Evolutionary conservation across 2,888 invertebrate genomes (phyloP).

Genomic region (Dendrolimus pini): DNA sequence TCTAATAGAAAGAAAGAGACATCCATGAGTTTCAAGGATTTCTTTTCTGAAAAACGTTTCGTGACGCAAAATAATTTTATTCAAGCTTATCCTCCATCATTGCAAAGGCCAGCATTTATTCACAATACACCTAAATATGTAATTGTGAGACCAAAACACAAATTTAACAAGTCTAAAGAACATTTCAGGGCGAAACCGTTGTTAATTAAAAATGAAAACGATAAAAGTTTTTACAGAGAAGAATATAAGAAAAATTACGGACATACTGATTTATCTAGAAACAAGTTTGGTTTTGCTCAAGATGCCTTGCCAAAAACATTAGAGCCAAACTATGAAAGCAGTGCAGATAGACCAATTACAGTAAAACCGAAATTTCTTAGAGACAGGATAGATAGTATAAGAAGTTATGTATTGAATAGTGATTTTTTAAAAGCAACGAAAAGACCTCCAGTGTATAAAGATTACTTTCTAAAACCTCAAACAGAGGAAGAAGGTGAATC

Average conservation of each 20-base stretch:
- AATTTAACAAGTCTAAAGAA: conserved; percentile 9
- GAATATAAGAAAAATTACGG: conserved; percentile 18
- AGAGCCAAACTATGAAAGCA: conserved; percentile 5
- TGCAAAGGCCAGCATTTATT: not conserved
- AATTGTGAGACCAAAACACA: conserved; percentile 31
- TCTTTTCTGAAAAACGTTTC: conserved; percentile 26
- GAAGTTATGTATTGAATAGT: conserved; percentile 26
- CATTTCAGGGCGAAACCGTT: conserved; percentile 23
- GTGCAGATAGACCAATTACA: conserved; percentile 21
- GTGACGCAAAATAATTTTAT: conserved; percentile 14
- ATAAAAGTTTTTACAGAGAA: conserved; percentile 23
- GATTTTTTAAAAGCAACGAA: conserved; percentile 15
- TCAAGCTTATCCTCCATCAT: conserved; percentile 3
- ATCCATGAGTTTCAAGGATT: conserved; percentile 32
- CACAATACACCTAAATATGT: conserved; percentile 13
- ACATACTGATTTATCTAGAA: conserved; percentile 19
- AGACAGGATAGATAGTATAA: conserved; percentile 32
- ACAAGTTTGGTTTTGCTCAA: conserved; percentile 24
- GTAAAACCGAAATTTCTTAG: conserved; percentile 29
- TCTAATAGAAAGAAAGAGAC: conserved; percentile 24
- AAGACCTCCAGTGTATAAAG: conserved; percentile 8
- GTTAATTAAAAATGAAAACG: conserved; percentile 21
- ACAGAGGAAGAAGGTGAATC: conserved; percentile 14
- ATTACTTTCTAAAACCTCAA: conserved; percentile 12
- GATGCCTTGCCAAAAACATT: conserved; percentile 11